Base-by-base conservation (phyloP, 2,113 vertebrate genomes). In the Limnothrissa miodon region DNA sequence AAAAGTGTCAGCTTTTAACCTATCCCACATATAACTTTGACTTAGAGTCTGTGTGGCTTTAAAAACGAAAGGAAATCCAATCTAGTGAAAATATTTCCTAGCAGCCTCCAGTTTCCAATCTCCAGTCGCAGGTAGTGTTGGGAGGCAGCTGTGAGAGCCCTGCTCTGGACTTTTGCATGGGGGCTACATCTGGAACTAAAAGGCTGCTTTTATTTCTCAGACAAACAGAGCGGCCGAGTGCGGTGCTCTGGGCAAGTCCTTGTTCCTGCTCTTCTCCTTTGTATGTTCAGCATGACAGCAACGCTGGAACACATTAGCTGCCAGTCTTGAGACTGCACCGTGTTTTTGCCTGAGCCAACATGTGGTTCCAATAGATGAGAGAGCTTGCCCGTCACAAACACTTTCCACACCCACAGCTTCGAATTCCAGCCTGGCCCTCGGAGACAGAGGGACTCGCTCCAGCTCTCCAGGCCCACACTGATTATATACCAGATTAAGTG, bases 361-460 rank as follows among this genome's bases (percentile, higher is more conserved):
- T 94, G 91, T 95, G 93, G 90, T 95, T 95, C 86, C 88, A 94
- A 94, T 95, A 93, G 89, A 94, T 83, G 82, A 90, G 83, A 80
- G 89, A 89, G 89, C 84, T 91, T 90, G 74, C 87, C 91, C 91
- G 90, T 94, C 92, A 94, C 89, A 93, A 92, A 93, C 91, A 90
- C 92, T 93, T 90, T 93, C 92, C 92, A 92, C 93, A 93, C 91
- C 92, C 93, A 91, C 92, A 90, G 89, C 90, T 89, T 93, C 86
- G 88, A 93, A 94, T 95, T 94, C 92, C 93, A 92, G 90, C 89
- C 89, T 89, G 90, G 89, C 91, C 91, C 87, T 90, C 90, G 87
- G 92, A 92, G 90, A 93, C 88, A 82, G 90, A 87, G 85, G 86
- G 88, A 82, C 87, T 86, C 82, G 79, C 89, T 92, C 88, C 87